Percentiles rank a stretch among this genome's conserved stretches.
Conservation (phyloP, 2,113 vertebrate species). For the Rhegmatorhina hoffmannsi region DNA sequence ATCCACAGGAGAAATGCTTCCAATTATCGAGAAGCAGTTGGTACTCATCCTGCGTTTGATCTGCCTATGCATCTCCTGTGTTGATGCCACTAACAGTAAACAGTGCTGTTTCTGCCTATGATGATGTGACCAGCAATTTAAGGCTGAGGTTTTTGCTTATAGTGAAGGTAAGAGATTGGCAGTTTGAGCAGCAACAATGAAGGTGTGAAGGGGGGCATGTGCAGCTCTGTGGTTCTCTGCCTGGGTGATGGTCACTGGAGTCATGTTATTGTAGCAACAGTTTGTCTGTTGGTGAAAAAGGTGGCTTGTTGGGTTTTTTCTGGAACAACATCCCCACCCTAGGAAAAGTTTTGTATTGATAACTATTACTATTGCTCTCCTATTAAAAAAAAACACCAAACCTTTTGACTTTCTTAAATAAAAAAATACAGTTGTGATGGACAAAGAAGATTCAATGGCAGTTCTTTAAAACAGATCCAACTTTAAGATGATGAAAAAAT, state of each 20-base stretch:
- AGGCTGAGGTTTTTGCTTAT: neutral
- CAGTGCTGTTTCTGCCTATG: neutral
- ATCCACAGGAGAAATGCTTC: neutral
- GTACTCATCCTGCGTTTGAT: neutral
- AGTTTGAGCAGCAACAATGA: neutral
- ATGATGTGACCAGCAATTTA: neutral
- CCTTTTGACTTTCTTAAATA: neutral
- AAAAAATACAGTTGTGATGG: neutral
- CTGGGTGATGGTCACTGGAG: accelerated
- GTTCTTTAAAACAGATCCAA: neutral
- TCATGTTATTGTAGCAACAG: neutral
- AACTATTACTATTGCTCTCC: neutral
- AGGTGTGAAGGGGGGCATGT: neutral
- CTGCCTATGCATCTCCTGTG: neutral
- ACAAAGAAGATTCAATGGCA: neutral
- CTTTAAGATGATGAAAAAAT: neutral
- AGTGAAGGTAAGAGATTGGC: neutral
- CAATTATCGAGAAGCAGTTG: neutral
- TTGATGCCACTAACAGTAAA: neutral
- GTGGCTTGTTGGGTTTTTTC: neutral
- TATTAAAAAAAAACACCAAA: neutral
- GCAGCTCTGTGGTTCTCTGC: neutral
- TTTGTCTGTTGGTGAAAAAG: neutral
- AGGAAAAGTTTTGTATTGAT: neutral
- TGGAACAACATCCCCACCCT: neutral